These are phyloP conservation scores for Labeo calbasu DNA, from an alignment of 2,797 vertebrate species.

Conservation along the genomic window DNA sequence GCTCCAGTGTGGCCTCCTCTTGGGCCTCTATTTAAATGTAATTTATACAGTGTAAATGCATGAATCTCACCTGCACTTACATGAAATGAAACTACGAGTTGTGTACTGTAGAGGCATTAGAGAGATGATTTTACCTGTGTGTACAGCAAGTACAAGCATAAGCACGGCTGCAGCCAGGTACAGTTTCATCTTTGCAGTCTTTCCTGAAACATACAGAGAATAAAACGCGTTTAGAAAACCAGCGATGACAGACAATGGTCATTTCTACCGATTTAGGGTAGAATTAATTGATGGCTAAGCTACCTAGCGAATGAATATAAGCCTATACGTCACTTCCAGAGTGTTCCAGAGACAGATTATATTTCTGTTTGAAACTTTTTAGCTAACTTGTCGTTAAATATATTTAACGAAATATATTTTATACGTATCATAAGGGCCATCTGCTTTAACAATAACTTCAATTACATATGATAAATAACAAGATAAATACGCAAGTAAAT, in stretches of 20 bases:
- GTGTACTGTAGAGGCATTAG: background rate
- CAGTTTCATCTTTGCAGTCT: constrained; percentile 74
- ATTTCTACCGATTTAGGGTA: background rate
- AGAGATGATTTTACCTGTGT: constrained; percentile 71
- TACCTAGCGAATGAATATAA: background rate
- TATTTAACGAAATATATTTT: background rate
- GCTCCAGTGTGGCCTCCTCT: constrained; percentile 55
- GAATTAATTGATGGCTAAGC: background rate
- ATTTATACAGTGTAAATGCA: background rate
- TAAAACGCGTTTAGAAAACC: background rate
- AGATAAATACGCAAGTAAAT: no score
- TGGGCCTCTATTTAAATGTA: constrained; percentile 69
- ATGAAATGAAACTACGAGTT: background rate
- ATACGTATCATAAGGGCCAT: background rate
- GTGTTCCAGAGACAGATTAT: constrained; percentile 51
- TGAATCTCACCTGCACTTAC: background rate
- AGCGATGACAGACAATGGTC: background rate
- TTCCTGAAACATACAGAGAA: constrained; percentile 41
- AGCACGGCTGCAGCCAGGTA: constrained; percentile 76
- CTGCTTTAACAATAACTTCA: background rate
- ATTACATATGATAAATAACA: background rate
- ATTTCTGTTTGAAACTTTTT: background rate
- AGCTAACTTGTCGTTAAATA: background rate
- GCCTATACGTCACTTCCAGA: constrained; percentile 50
- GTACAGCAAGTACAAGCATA: constrained; percentile 74